Conservation (phyloP, 2,113 vertebrate species). For the Orientallactaga bullata region DNA sequence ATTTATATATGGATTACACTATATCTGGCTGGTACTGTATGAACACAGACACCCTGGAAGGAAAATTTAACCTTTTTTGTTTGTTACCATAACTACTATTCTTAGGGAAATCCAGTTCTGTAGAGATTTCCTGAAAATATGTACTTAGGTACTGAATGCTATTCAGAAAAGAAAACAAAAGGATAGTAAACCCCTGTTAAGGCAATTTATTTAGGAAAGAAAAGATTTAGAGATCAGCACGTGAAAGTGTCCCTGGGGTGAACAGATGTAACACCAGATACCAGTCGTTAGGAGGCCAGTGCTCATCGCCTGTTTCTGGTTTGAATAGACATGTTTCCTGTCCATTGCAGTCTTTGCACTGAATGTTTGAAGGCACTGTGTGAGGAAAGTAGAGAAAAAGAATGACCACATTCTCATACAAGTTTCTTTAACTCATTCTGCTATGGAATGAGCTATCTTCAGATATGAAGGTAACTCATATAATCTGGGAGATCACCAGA, state of each 20-base stretch:
- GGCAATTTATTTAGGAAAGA: conserved; percentile 27
- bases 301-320: neutral
- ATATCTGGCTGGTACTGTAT: neutral
- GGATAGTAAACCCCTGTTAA: conserved; percentile 2
- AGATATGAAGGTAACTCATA: conserved; percentile 39
- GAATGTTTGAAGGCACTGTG: neutral
- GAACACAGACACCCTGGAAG: neutral
- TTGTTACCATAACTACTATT: neutral
- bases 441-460: neutral
- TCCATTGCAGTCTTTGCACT: neutral
- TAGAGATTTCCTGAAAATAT: neutral
- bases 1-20: neutral
- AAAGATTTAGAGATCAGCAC: conserved; percentile 27
- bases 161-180: conserved; percentile 14
- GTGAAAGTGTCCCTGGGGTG: neutral
- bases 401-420: neutral
- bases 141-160: neutral
- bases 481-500: conserved; percentile 17
- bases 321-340: neutral
- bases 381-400: neutral
- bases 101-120: neutral
- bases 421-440: conserved; percentile 6
- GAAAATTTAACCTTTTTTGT: neutral
- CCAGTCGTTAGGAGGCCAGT: conserved; percentile 24
- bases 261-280: conserved; percentile 18